Evolutionary conservation across 2,888 invertebrate species (phyloP), one percentile per base, ranked within the genome.

Genomic region (Drosophila algonquin): DNA sequence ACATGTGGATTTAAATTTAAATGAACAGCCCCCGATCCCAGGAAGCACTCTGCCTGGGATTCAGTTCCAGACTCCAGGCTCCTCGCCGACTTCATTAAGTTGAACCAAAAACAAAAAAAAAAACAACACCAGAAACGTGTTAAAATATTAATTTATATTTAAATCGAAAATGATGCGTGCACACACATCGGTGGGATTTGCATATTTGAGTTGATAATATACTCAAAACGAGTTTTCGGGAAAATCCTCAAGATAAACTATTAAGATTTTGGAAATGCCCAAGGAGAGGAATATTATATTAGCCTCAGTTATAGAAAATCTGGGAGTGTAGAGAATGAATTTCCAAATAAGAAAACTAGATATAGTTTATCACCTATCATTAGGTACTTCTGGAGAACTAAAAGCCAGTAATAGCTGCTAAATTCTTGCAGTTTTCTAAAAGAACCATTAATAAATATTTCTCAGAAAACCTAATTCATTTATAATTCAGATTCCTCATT

Each of bases 81-180:
- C 62, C 76, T 65, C 72, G 68, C 63, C 54, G 57, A 75, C 76
- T 76, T 90, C 89, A 90, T 90, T 87, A 87, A 83, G 84, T 77
- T 83, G 24, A 60, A 54, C 30, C 6, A 16, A 48, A 30, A 12
- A 8, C 52, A 40, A 47, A 47, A 61, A 53, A 53, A 63, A 27
- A 55, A 2, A 30, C 16, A 18, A 27, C n/a, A 35, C 79, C 74
- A 89, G 63, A 77, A 82, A 83, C 79, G 85, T 90, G 87, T 89
- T 90, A 86, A 90, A 89, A 86, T 90, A 89, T 90, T 90, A 86
- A 90, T 90, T 86, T 68, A 76, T 74, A 73, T 76, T 85, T 83
- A 87, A 85, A 85, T 79, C 83, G 81, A 81, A 80, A 78, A 77
- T 71, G 73, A 77, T 70, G 69, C 68, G 58, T 60, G 52, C 61